Base-by-base conservation (phyloP, 2,888 invertebrate genomes). In the Thyatira batis region DNA sequence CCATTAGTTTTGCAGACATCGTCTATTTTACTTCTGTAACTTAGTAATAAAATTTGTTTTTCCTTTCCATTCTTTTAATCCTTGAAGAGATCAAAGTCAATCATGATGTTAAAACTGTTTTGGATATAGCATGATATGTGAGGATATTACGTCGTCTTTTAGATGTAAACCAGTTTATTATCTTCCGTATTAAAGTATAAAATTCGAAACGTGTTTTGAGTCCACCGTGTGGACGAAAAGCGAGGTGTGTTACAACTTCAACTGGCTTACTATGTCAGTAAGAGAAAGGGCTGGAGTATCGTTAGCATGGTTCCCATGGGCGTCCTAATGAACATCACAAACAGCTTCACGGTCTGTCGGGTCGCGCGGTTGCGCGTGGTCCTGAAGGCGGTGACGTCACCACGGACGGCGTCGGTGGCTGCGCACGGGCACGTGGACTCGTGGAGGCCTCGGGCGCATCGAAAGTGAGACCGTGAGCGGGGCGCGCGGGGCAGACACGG, bases 381-480 rank as follows among this genome's bases (percentile, higher is more conserved):
- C 78, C 82, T 78, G 82, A 63, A 76, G 79, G 66, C 58, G 77
- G 71, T 90, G 90, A 89, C 89, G 89, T 89, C 87, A 90, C 67
- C 78, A 69, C 55, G 72, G 79, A 65, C 78, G 72, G 72, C 80
- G 77, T 71, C 78, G 74, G 69, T 71, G 80, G 76, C 78, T 75
- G 81, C 80, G 82, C 83, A 77, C 78, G 80, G 86, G 88, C 89
- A 89, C 88, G 87, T 89, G 86, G 86, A 82, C 79, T 80, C 76
- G 69, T 69, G 71, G 83, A 82, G 83, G 85, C 84, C 86, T 87
- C 86, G 81, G 82, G 80, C 87, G 84, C 88, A 89, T 83, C 82
- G 89, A 89, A 87, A 89, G 90, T 90, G 91, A 90, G 86, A 86
- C 88, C 80, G 82, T 80, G 82, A 73, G 60, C 59, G 69, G 68